Base-by-base conservation (phyloP, 2,113 vertebrate species). In the Chrysochloris asiatica region DNA sequence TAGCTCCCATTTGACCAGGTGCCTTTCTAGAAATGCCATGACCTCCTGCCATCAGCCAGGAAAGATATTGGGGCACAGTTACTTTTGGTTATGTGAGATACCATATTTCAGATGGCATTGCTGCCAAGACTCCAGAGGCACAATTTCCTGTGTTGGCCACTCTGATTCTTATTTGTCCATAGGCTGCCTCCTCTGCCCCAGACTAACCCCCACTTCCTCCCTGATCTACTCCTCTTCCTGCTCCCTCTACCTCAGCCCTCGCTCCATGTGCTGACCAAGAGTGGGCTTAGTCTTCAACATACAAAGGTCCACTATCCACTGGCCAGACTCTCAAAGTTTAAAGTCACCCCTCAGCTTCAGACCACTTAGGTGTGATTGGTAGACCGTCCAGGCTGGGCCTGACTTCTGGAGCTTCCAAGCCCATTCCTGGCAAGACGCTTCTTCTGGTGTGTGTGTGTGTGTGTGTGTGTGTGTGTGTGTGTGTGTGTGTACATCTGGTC, bases 91-190 rank as follows among this genome's bases (percentile, higher is more conserved):
- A 11, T 86, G 28, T 48, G 36, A 41, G 43, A 24, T 16, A 45
- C 8, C 4, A 45, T 19, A 45, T 4, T 48, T n/a, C 63, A n/a
- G 73, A 72, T 59, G n/a, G 4, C 4, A 0, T 6, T 21, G 19
- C 41, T 0, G 1, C 30, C 45, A 63, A 1, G 4, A 6, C 30
- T 82, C 8, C 3, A 81, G 67, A 56, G 22, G 41, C 4, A 81
- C 4, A 21, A 3, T 56, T 16, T 75, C 43, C 28, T 3, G 0
- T 41, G 1, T 4, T 1, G 17, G 19, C 52, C 47, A 28, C 26
- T 41, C 24, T 16, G 33, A 5, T 79, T 83, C 43, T 36, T 52
- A 19, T n/a, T n/a, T n/a, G n/a, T n/a, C n/a, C n/a, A n/a, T n/a
- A n/a, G n/a, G 6, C 69, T 45, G 36, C 10, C 22, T 88, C 43